Base-by-base conservation (phyloP, 2,797 vertebrate genomes). In the Epinephelus coioides region DNA sequence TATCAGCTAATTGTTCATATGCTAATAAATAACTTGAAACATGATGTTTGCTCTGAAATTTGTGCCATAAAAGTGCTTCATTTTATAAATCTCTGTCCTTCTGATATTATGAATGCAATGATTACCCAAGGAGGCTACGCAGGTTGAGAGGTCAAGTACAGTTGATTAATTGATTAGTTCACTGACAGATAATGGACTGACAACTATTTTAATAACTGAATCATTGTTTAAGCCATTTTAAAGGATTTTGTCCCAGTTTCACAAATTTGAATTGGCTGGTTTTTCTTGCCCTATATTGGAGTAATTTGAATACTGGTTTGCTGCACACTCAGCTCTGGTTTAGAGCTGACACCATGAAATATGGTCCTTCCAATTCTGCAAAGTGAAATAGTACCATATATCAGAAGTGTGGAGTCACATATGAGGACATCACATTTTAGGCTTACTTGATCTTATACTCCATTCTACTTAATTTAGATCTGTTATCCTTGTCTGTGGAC, bases 211-310 rank as follows among this genome's bases (percentile, higher is more conserved):
- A 43, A 43, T 43, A 43, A 43, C 40, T 10, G 40, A 43, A 12
- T 43, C 11, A 43, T 12, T 43, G 40, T 43, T 43, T 12, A 43
- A 43, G 40, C 40, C 11, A 43, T 43, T 11, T 12, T 43, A 10
- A 43, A 43, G 40, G 34, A 34, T 34, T 34, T 8, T 7, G 6
- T 34, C 27, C 17, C 9, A 59, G 13, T 25, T 46, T 23, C 55
- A 30, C 9, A 60, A 70, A 38, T 25, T 30, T 64, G 30, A 34
- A 34, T 34, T 34, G 30, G 70, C 27, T 54, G 11, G 11, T 27
- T 59, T 43, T 7, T 4, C 17, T 17, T 1, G 15, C 49, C 0
- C 19, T 21, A 2, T 1, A 0, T 15, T 40, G 0, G 17, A 51
- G 21, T 75, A 21, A 18, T 2, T 44, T 10, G 3, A 2, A 49